Evolutionary conservation across 92 coral and sea anemone genomes (phyloP), one percentile per base, ranked within the genome.

Genomic region (Diadumene lineata): DNA sequence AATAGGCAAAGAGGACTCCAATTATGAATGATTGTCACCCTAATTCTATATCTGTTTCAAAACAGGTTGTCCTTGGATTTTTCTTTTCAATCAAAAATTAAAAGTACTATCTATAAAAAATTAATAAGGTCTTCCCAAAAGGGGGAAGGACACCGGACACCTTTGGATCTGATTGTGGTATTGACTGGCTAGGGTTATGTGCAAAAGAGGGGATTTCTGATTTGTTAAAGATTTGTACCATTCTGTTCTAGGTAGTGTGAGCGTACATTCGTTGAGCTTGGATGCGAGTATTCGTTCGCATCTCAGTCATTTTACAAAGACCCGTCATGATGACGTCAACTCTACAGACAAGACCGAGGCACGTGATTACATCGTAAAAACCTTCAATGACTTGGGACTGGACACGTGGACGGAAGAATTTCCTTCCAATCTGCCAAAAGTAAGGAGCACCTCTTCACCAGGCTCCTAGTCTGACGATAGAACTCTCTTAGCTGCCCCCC

Each of bases 381-480:
- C 81, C 11, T 92, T 92, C 63, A 74, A 30, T 31, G 81, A 82
- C 50, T 74, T 82, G 11, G 96, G 92, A 31, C 85, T 93, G 66
- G 73, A 79, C 71, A 91, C 94, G 48, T 93, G 98, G 98, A 73
- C 87, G 17, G 91, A 93, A 66, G 80, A 75, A 56, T 83, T 93
- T 53, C 64, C 72, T 23, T 74, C 82, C 58, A 86, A 72, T 64
- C 58, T 75, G 21, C 60, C 66, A 0, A 11, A 79, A 70, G 88
- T 77, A 64, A 48, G 66, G 17, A 58, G 7, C 7, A 55, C 23
- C n/a, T n/a, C n/a, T n/a, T n/a, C n/a, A n/a, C n/a, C n/a, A n/a
- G n/a, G 56, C 13, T 11, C 56, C 56, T 48, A 11, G 11, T 11
- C 19, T 56, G 4, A 56, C 66, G 16, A 61, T 18, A 7, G 27